Base-by-base conservation (phyloP, 2,113 vertebrate species). In the Lampris megalopsis region DNA sequence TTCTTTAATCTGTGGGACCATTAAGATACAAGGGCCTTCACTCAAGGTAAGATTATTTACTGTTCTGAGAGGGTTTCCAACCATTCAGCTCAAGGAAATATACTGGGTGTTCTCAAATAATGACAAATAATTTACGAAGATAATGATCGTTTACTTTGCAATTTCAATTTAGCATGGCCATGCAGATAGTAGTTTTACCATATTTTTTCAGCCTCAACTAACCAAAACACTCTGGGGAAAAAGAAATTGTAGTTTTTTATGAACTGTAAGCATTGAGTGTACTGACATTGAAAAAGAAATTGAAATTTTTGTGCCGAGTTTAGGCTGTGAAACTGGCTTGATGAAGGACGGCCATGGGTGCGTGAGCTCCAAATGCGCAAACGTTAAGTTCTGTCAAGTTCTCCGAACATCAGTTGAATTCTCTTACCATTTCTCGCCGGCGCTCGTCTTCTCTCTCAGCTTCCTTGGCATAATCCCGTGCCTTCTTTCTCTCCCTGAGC, bases 401-500 rank as follows among this genome's bases (percentile, higher is more conserved):
- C 40, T 53, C 1, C 3, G 4, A n/a, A 48, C 43, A 56, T 60
- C 13, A 45, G 3, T 24, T 40, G 0, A 35, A 1, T 10, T 6
- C 47, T 9, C 65, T 88, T 92, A 95, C 98, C 96, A 96, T 98
- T 88, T 99, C 98, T 82, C 98, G 91, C 42, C 96, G 93, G 69
- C 97, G 96, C 89, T 98, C 98, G 66, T 98, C 97, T 80, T 99
- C 98, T 70, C 98, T 92, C 89, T 99, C 98, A 0, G 95, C 70
- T 60, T 99, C 98, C 79, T 99, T 99, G 74, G 95, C 95, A 80
- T 99, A 98, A 75, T 99, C 98, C 63, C 98, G 92, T 1, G 95
- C 96, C 91, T 99, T 99, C 89, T 99, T 99, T 79, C 98, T 92
- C 92, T 99, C 98, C 89, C 98, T 92, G 68, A 98, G 96, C 93